phyloP scores from a whole-genome alignment of 2,888 invertebrate genomes.

The Hedychridium roseum region DNA sequence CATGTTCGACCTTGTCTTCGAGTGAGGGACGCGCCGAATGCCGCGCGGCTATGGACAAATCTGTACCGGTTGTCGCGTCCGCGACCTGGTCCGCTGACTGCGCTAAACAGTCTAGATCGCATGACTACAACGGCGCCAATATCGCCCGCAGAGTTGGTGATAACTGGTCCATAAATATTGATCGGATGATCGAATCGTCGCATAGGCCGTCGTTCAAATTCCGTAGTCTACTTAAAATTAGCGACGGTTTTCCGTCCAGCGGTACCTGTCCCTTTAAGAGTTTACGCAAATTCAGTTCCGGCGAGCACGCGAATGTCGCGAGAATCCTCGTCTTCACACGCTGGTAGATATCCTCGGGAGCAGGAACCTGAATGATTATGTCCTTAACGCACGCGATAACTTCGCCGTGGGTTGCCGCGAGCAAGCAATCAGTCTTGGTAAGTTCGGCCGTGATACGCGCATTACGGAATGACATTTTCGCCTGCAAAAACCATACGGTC shows the following conservation, averaged over 20 bases:
- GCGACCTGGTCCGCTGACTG: neutral
- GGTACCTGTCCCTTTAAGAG: neutral
- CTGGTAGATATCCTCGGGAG: neutral
- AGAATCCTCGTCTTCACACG: neutral
- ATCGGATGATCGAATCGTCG: neutral
- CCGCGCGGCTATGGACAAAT: no score
- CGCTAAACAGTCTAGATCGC: neutral
- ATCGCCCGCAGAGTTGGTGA: neutral
- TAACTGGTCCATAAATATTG: neutral
- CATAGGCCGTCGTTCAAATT: neutral
- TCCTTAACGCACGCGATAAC: neutral
- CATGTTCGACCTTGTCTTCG: no score
- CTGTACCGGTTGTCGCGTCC: no score
- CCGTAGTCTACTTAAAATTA: neutral
- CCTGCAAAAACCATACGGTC: neutral
- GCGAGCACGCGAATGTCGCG: neutral
- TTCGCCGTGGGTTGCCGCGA: neutral
- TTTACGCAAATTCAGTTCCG: neutral
- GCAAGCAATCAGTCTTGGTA: neutral
- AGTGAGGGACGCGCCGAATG: no score
- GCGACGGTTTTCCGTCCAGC: neutral
- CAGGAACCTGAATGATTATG: neutral
- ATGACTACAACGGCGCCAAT: neutral
- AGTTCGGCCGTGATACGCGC: neutral
- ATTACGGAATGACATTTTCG: neutral